Base-by-base conservation (phyloP, 2,113 vertebrate species). In the Sardina pilchardus region DNA sequence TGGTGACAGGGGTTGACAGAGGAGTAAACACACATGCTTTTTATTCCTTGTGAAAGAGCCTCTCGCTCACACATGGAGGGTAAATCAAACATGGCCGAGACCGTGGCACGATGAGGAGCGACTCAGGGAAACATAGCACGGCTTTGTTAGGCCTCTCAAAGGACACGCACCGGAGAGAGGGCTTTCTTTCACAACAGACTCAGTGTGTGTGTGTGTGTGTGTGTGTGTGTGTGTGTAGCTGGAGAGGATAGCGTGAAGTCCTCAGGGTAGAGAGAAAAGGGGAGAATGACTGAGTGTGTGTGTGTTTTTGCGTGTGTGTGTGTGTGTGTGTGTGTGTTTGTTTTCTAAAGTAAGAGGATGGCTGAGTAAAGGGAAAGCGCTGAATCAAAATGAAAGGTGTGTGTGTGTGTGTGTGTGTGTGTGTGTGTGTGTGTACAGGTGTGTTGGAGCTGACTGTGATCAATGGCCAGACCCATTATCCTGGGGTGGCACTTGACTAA, bases 91-190 rank as follows among this genome's bases (percentile, higher is more conserved):
- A 83, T 34, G 12, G 71, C 14, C 42, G 48, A 19, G 1, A 53
- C 14, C 16, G 16, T 82, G 63, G 63, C 83, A 67, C 14, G 30
- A 9, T 17, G 36, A 39, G 81, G 81, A 83, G 44, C 12, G 30
- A 42, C 81, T 36, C 63, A 10, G 3, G 9, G 8, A 34, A 26
- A 71, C n/a, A 71, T 26, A 71, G 63, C 39, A 24, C 71, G 12
- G 19, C 39, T 88, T 85, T 88, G 63, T 85, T 59, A 47, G 36
- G 53, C 71, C 83, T 75, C 34, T 34, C 82, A 78, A 78, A 43
- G 63, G 48, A 78, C n/a, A 47, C 85, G 44, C 34, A 84, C 45
- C 84, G 12, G 45, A 45, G 21, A 16, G 43, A 81, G 81, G 83
- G 78, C 81, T 81, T 86, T 30, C 10, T 63, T 63, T 81, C 2